Percentiles rank a stretch among this genome's conserved stretches.
Conservation (phyloP, 2,113 vertebrate species). For the Thalassoma bifasciatum region DNA sequence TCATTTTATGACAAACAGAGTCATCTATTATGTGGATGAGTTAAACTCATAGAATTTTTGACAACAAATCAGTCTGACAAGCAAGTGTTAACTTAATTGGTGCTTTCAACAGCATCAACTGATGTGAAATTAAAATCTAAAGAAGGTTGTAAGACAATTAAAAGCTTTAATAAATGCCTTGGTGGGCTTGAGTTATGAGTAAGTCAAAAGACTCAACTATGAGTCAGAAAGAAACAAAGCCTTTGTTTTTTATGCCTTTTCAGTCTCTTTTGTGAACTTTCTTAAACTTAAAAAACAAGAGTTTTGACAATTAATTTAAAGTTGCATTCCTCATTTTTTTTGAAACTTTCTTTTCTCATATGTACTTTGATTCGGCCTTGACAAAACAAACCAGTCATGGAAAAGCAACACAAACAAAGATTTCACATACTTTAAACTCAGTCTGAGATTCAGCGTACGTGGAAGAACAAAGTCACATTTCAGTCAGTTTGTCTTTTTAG, state of each 20-base stretch:
- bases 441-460: slow-evolving; percentile 33
- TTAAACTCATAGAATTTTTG: neutral
- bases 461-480: slow-evolving; percentile 63
- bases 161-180: neutral
- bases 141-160: neutral
- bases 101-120: no score
- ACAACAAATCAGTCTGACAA: neutral
- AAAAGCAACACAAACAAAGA: slow-evolving; percentile 32
- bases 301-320: neutral
- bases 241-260: neutral
- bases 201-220: neutral
- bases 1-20: slow-evolving; percentile 2
- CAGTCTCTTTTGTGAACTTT: neutral
- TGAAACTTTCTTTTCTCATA: slow-evolving; percentile 19
- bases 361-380: slow-evolving; percentile 7
- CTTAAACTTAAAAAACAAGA: neutral
- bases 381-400: slow-evolving; percentile 4
- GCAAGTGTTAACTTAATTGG: neutral
- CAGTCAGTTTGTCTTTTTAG: slow-evolving; percentile 50
- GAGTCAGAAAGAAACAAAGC: slow-evolving; percentile 8
- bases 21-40: neutral
- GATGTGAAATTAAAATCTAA: neutral
- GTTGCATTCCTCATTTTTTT: slow-evolving; percentile 17
- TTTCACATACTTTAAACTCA: slow-evolving; percentile 32
- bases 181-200: neutral